Percentiles rank a stretch among this genome's conserved stretches.
phyloP scores from a whole-genome alignment of 2,888 invertebrate species.

The Pyrochroa serraticornis region DNA sequence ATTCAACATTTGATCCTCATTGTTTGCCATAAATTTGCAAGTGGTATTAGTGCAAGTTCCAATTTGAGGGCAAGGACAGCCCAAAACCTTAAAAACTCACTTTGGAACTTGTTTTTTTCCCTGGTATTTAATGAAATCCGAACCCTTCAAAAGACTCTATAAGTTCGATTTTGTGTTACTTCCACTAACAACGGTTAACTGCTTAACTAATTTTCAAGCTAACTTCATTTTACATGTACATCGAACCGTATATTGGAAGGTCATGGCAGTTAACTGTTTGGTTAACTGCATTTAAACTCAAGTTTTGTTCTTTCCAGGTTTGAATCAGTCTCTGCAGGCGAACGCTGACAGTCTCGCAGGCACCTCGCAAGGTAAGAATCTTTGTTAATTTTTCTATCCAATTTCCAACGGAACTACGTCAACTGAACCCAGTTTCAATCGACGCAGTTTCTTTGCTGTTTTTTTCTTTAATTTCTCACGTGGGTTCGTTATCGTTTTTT shows the following conservation, averaged over 20 bases:
- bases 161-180: background rate
- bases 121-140: too few relatives aligned
- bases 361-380: constrained; percentile 83
- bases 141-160: background rate
- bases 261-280: constrained; percentile 35
- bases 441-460: background rate
- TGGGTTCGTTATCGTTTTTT: too few relatives aligned
- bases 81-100: too few relatives aligned
- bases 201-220: constrained; percentile 17
- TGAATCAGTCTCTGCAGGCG: constrained; percentile 62
- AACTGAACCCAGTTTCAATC: constrained; percentile 1
- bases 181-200: constrained; percentile 20
- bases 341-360: constrained; percentile 77
- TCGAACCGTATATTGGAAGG: constrained; percentile 23
- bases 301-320: constrained; percentile 61
- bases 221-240: background rate
- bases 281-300: constrained; percentile 48
- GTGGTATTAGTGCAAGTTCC: too few relatives aligned
- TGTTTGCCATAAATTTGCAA: too few relatives aligned
- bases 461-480: constrained; percentile 30
- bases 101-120: too few relatives aligned
- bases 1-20: too few relatives aligned
- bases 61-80: too few relatives aligned
- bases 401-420: constrained; percentile 3
- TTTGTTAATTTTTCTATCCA: constrained; percentile 19